Base-by-base conservation (phyloP, 2,113 vertebrate genomes). In the Ptilorrhoa leucosticta region DNA sequence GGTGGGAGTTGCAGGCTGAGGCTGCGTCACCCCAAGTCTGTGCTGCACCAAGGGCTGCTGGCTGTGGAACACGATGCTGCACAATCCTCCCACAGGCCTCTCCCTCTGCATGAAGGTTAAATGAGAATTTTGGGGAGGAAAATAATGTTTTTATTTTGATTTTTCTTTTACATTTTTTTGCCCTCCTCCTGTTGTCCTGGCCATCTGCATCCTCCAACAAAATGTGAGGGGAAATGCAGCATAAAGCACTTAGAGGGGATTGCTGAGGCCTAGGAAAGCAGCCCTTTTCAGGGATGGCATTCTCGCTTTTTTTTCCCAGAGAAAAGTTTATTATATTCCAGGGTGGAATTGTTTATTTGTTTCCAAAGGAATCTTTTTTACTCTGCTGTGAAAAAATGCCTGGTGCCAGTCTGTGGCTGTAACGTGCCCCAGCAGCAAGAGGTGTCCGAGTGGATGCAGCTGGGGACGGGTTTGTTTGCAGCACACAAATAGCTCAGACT, bases 111-210 rank as follows among this genome's bases (percentile, higher is more conserved):
- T 19, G 60, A 71, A 58, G 51, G 44, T 51, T 28, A 71, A 68
- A 40, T 24, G 48, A 91, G 21, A 87, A 71, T 70, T 58, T 68
- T 15, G n/a, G 27, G 28, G 35, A 63, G 39, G 13, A 83, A 89
- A 92, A 65, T 1, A 0, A 42, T 30, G 0, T 18, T 24, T 66
- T 48, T 27, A 1, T 79, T 71, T 44, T 47, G 4, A 27, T 44
- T 57, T 57, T 48, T 44, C 0, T 22, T 50, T 17, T 19, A 1
- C 4, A 1, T 26, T 30, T 35, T 31, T 9, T 27, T 2, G 24
- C 7, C 10, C 5, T 73, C 6, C 8, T 50, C 6, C 16, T n/a
- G 0, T 37, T 69, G 19, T 69, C 31, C 21, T 21, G 19, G 22
- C 21, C 17, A 39, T 51, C 10, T 81, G 14, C 19, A n/a, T 56